Base-by-base conservation (phyloP, 2,888 invertebrate genomes). In the Dioctria linearis region DNA sequence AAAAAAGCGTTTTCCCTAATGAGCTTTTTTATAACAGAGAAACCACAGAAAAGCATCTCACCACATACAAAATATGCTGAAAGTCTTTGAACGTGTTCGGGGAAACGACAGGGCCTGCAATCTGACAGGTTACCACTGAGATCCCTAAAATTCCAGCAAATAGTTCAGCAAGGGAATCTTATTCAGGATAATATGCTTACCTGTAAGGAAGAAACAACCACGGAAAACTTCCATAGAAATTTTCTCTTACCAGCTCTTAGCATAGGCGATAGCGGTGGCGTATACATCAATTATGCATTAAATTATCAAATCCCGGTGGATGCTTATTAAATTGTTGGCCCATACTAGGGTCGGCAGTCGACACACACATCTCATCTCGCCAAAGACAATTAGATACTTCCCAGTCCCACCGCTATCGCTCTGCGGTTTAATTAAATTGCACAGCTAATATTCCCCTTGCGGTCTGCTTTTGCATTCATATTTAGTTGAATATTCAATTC, bases 351-450 rank as follows among this genome's bases (percentile, higher is more conserved):
- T 25, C 25, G 25, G 25, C 25, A 42, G 65, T 42, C n/a, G 40
- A 63, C 65, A 65, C 65, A 39, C 11, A 49, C 51, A 69, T 51
- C 69, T 11, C 25, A 25, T 25, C 25, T 25, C 25, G 25, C 25
- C 25, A 42, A 39, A 59, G 42, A 42, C 73, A 73, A 73, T 73
- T 73, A 73, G 54, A 59, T 42, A 5, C 13, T 42, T 59, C 73
- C 59, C n/a, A n/a, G n/a, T n/a, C n/a, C n/a, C 69, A 69, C 42
- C 57, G 54, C 57, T 37, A 73, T 73, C 73, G 66, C 42, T 66
- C 61, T 66, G 78, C 25, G 65, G 65, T 78, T 42, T 78, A 78
- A 78, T 78, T 78, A 66, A 78, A 78, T 78, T 66, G 54, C 39
- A 25, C 25, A 66, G 25, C 66, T 78, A 78, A 78, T 78, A 11